Percentiles rank a stretch among this genome's conserved stretches.
Conservation (phyloP, 2,113 vertebrate genomes). For the Porphyrio hochstetteri region DNA sequence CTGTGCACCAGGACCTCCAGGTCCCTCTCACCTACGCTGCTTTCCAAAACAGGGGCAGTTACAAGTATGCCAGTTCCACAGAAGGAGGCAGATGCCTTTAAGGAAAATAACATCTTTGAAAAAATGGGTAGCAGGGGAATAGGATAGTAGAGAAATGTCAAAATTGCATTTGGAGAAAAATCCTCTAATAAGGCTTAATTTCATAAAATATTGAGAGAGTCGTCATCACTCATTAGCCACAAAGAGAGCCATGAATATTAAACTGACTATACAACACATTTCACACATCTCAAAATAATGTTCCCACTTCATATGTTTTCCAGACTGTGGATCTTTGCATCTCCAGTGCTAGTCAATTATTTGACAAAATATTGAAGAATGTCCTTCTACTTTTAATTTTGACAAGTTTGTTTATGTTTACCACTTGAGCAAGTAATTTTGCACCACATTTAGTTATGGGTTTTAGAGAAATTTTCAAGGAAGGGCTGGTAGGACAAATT, state of each 20-base stretch:
- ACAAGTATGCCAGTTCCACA: background rate
- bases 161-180: background rate
- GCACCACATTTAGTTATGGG: background rate
- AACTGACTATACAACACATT: background rate
- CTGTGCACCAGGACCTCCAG: too few species aligned
- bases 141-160: background rate
- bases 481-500: background rate
- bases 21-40: too few species aligned
- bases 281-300: background rate
- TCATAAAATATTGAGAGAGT: background rate
- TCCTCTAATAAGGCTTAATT: background rate
- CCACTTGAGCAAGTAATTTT: background rate
- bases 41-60: background rate
- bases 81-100: background rate
- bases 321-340: background rate
- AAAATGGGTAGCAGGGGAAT: background rate
- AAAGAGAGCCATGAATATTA: background rate
- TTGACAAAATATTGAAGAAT: background rate
- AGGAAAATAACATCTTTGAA: background rate
- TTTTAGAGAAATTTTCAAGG: background rate
- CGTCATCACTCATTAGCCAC: background rate
- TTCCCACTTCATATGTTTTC: background rate
- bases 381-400: background rate
- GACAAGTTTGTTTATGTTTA: background rate
- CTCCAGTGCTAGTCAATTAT: background rate